Evolutionary conservation across 1,140 invertebrate species (phyloP).

Genomic region (Probaryconus sp.): DNA sequence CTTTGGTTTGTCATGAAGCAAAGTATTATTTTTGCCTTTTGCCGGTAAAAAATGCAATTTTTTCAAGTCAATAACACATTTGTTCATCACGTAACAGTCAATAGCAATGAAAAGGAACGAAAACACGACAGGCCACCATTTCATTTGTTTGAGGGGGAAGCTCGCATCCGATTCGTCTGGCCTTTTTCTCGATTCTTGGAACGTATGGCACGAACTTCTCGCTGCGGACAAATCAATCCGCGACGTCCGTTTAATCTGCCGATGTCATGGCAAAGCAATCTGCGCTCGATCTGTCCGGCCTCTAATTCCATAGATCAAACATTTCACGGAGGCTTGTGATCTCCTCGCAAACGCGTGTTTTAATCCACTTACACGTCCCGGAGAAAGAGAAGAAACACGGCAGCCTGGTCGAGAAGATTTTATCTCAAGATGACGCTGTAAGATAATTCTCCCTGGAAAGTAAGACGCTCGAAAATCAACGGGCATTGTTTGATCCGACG

Average conservation of each 20-base stretch:
- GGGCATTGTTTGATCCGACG: constrained; percentile 12
- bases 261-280: constrained; percentile 48
- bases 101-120: constrained; percentile 21
- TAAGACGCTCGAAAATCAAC: constrained; percentile 1
- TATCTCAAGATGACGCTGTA: constrained; percentile 8
- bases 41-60: constrained; percentile 30
- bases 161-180: constrained; percentile 10
- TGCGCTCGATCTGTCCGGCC: constrained; percentile 29
- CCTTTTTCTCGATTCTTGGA: constrained; percentile 21
- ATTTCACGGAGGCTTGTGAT: constrained; percentile 26
- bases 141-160: constrained; percentile 35
- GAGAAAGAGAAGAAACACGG: constrained; percentile 23
- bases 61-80: constrained; percentile 41
- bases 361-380: constrained; percentile 42
- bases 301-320: constrained; percentile 39
- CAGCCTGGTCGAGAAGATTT: constrained; percentile 2
- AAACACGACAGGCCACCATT: constrained; percentile 11
- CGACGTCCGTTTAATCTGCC: constrained; percentile 39
- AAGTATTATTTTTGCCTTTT: constrained; percentile 30
- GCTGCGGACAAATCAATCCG: constrained; percentile 34
- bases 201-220: neutral
- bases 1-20: constrained; percentile 12
- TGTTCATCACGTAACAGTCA: constrained; percentile 34
- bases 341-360: constrained; percentile 17
- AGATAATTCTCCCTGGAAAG: neutral